Base-by-base conservation (phyloP, 2,888 invertebrate genomes). In the Agonopterix arenella region DNA sequence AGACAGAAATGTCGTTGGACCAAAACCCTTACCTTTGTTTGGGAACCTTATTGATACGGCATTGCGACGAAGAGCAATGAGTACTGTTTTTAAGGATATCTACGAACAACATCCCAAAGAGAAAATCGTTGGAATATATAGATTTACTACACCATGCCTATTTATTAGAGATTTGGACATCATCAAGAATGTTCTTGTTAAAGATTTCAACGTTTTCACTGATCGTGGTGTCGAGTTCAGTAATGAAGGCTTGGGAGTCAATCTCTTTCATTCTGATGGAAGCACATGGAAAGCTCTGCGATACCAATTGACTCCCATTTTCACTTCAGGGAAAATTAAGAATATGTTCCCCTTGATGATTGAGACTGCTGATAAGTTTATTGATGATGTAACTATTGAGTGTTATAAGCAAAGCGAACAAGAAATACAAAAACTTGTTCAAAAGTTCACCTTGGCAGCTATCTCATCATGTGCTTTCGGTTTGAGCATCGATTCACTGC, bases 271-370 rank as follows among this genome's bases (percentile, higher is more conserved):
- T 45, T 68, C 73, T 0, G 69, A 76, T 36, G 74, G 68, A 3
- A 72, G 76, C 0, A 66, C 65, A 0, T 83, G 82, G 82, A 57
- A 60, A 10, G 55, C 68, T 0, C 55, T 79, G 8, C 67, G 79
- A 47, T 66, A 61, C 38, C 61, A 62, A 2, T 70, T 83, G n/a
- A 70, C 73, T 1, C 77, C 80, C 0, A 56, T 78, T 10, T 82
- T 81, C 47, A 77, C 78, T 4, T 66, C 80, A 0, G 72, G 74
- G 2, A 81, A 82, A 60, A 54, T 80, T n/a, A 80, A 70, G 52
- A 75, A 72, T 37, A 81, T 82, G 80, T 61, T 76, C 13, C 57
- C 71, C 53, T 48, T 81, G 16, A 53, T 82, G 11, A 53, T 54
- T 16, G 71, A 75, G 36, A 62, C 68, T 2, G 69, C 62, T 11